phyloP scores from a whole-genome alignment of 2,113 vertebrate genomes.

The Shinisaurus crocodilurus region DNA sequence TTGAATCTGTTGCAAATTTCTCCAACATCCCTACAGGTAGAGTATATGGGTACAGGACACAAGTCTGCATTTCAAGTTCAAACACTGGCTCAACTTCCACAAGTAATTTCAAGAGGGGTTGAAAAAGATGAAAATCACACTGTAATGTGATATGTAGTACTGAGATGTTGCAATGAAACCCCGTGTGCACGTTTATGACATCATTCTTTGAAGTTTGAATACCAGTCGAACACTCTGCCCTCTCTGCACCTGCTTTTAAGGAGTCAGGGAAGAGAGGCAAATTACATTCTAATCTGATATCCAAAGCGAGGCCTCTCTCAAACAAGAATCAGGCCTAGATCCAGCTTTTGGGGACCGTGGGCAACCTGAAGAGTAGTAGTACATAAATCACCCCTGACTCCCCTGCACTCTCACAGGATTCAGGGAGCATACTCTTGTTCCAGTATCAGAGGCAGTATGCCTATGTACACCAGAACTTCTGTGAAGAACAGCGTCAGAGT shows the following conservation, averaged over 20 bases:
- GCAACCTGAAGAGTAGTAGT: too few species aligned
- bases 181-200: neutral
- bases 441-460: too few species aligned
- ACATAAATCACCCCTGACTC: too few species aligned
- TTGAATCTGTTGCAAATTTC: too few species aligned
- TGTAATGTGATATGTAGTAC: neutral
- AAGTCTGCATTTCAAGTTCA: neutral
- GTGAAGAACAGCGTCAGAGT: too few species aligned
- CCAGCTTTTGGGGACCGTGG: neutral
- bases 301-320: neutral
- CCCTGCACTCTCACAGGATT: too few species aligned
- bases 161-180: neutral
- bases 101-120: neutral
- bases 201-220: neutral
- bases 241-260: neutral
- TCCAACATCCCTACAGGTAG: too few species aligned
- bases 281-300: neutral
- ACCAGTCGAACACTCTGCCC: neutral
- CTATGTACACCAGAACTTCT: too few species aligned
- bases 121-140: conserved; percentile 1
- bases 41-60: neutral
- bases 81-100: neutral
- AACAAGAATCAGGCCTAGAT: neutral
- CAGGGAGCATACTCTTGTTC: too few species aligned
- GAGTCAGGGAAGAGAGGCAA: neutral